Evolutionary conservation across 2,888 invertebrate species (phyloP), one percentile per base, ranked within the genome.

Genomic region (Aelia acuminata): DNA sequence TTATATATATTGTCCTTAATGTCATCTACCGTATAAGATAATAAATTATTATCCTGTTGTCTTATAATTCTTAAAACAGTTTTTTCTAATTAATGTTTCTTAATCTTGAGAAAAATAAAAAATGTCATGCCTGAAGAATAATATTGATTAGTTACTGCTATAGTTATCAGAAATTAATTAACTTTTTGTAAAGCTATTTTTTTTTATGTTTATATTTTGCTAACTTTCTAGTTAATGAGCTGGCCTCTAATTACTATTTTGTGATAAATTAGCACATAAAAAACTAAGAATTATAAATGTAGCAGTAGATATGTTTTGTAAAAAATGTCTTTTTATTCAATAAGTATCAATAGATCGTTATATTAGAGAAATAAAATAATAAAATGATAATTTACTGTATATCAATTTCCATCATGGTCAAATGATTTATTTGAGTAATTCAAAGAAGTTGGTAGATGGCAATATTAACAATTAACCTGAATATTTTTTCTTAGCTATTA

Each of bases 121-220:
- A 43, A 43, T 35, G 5, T n/a, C n/a, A 0, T 39, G 13, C n/a
- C 8, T 43, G 11, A 43, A 11, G 39, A n/a, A 11, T n/a, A 43
- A 80, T 80, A 80, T 43, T n/a, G 13, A 80, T 43, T 43, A 43
- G 35, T 43, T 80, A 43, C 15, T 80, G 43, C 35, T 39, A 11
- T 80, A 80, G 39, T 39, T 39, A 35, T 35, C 22, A 75, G 39
- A 47, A 43, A 80, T 80, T 43, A 43, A 80, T n/a, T 80, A 39
- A 70, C 31, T 18, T 80, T 80, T 80, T 80, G 43, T 47, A 80
- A 80, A 80, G 43, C 43, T 15, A 11, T n/a, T 80, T 80, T 80
- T 75, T 80, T 80, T 80, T 80, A 80, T 80, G 80, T 80, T 80
- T 80, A 43, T 80, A 80, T 80, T 22, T 80, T n/a, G 39, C 43